Percentiles rank a stretch among this genome's conserved stretches.
phyloP scores from a whole-genome alignment of 2,113 vertebrate genomes.

The Periophthalmodon schlosseri region DNA sequence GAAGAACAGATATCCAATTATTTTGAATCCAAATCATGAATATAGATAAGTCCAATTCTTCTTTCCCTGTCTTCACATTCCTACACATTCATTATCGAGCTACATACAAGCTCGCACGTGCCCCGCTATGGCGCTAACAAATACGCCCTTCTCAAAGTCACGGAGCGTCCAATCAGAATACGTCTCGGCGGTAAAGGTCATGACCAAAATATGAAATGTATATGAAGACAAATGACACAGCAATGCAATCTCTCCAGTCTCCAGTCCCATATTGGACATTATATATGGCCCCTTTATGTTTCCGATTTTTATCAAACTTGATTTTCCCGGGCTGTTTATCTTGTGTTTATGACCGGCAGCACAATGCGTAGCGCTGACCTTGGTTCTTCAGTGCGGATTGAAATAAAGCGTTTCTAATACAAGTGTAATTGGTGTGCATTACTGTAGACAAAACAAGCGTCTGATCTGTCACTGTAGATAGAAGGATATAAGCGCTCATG shows the following conservation, averaged over 20 bases:
- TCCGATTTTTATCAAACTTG: constrained; percentile 44
- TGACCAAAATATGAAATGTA: constrained; percentile 72
- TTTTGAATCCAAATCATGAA: neutral
- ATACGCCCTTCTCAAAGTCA: constrained; percentile 53
- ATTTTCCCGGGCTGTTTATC: constrained; percentile 25
- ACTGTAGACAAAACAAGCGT: constrained; percentile 5
- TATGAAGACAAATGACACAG: constrained; percentile 71
- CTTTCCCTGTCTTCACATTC: neutral
- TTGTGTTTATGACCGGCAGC: constrained; percentile 29
- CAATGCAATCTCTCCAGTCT: constrained; percentile 36
- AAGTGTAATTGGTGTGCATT: constrained; percentile 23
- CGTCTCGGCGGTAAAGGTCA: constrained; percentile 72
- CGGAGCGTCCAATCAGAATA: constrained; percentile 67
- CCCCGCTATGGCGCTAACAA: constrained; percentile 51
- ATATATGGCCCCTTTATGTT: constrained; percentile 51
- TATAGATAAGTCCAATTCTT: neutral
- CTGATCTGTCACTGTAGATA: constrained; percentile 9
- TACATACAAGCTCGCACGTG: constrained; percentile 35
- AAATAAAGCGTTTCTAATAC: constrained; percentile 16
- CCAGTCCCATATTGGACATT: constrained; percentile 49
- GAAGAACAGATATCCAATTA: neutral
- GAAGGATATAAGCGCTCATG: neutral
- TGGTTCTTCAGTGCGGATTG: constrained; percentile 28
- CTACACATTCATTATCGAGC: constrained; percentile 27
- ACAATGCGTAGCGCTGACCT: constrained; percentile 30